phyloP scores from a whole-genome alignment of 2,797 vertebrate genomes.

The Sebastes dallii region DNA sequence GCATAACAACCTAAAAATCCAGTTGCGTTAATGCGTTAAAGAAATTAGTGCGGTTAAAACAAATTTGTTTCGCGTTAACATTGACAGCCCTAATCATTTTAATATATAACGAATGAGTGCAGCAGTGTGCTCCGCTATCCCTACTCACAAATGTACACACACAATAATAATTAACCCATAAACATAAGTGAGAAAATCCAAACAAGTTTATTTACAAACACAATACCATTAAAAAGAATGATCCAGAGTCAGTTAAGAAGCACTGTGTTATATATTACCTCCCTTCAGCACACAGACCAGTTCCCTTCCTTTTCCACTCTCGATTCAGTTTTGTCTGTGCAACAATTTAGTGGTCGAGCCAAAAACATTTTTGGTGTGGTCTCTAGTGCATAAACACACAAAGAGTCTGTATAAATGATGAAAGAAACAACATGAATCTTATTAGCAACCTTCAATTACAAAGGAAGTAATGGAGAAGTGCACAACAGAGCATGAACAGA shows the following conservation, averaged over 20 bases:
- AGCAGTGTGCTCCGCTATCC: background rate
- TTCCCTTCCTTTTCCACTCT: conserved; percentile 14
- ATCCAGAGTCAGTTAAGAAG: conserved; percentile 67
- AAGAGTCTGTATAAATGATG: conserved; percentile 15
- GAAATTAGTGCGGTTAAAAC: no score
- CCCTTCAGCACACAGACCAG: conserved; percentile 26
- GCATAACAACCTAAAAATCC: no score
- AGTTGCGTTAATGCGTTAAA: no score
- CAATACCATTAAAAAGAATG: conserved; percentile 72
- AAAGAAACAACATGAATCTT: conserved; percentile 13
- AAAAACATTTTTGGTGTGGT: conserved; percentile 26
- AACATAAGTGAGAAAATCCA: conserved; percentile 70
- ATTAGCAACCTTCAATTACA: background rate
- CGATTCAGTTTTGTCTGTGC: conserved; percentile 32
- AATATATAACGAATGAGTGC: background rate
- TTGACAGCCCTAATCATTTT: no score
- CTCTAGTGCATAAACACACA: conserved; percentile 13
- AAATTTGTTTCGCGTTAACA: no score
- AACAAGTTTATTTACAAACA: conserved; percentile 84
- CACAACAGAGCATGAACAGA: conserved; percentile 29
- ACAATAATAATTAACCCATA: background rate
- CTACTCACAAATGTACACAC: background rate
- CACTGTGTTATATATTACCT: conserved; percentile 48
- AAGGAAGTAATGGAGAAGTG: background rate
- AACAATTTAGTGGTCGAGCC: conserved; percentile 35